phyloP scores from a whole-genome alignment of 2,797 vertebrate species.

The Danio aesculapii region DNA sequence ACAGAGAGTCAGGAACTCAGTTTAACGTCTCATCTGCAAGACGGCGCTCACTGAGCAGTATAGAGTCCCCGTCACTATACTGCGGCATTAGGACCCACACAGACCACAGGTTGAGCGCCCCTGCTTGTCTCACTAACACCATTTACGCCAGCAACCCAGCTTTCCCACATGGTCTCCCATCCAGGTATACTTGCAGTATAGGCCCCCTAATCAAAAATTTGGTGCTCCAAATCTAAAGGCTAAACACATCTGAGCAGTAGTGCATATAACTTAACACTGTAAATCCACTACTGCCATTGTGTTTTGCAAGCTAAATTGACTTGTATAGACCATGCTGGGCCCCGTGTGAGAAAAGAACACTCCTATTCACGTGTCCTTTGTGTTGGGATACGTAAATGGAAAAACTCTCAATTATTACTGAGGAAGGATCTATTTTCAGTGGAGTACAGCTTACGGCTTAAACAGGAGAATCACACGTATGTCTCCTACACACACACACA shows the following conservation, averaged over 20 bases:
- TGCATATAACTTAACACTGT: background rate
- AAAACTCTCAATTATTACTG: slow-evolving; percentile 88
- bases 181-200: too few species aligned
- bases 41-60: too few species aligned
- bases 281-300: background rate
- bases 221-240: too few species aligned
- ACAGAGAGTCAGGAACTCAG: too few species aligned
- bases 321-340: slow-evolving; percentile 20
- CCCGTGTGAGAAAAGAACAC: slow-evolving; percentile 22
- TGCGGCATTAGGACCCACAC: too few species aligned
- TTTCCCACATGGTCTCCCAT: too few species aligned
- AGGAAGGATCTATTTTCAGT: slow-evolving; percentile 78
- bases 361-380: slow-evolving; percentile 48
- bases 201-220: background rate
- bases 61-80: too few species aligned
- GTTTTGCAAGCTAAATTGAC: background rate
- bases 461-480: slow-evolving; percentile 62
- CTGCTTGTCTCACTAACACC: too few species aligned
- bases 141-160: too few species aligned
- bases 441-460: slow-evolving; percentile 72
- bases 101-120: too few species aligned
- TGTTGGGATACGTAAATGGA: slow-evolving; percentile 76
- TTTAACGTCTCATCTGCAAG: too few species aligned
- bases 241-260: background rate
- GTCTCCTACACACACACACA: slow-evolving; percentile 16